These are phyloP conservation scores for Seriola rivoliana DNA, from an alignment of 2,113 vertebrate species.

Conservation along the genomic window DNA sequence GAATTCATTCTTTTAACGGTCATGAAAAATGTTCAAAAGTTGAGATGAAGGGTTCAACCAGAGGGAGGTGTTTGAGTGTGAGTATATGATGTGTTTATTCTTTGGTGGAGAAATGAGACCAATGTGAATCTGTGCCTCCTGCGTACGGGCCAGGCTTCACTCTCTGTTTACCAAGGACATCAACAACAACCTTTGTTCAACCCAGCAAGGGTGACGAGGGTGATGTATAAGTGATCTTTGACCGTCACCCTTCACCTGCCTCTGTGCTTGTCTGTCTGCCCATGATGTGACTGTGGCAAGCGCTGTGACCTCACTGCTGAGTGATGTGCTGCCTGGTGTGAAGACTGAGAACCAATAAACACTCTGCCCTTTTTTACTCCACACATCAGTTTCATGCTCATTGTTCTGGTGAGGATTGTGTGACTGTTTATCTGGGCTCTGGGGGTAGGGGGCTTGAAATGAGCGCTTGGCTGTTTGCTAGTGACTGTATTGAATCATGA, in stretches of 20 bases:
- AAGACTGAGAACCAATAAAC: constrained; percentile 83
- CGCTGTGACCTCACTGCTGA: constrained; percentile 90
- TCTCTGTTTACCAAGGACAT: constrained; percentile 66
- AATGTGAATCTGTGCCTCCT: constrained; percentile 49
- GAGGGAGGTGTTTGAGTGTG: constrained; percentile 22
- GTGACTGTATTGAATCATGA: not conserved
- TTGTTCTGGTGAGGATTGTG: constrained; percentile 38
- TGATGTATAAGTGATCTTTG: constrained; percentile 42
- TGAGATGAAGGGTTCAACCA: constrained; percentile 38
- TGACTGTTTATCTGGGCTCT: constrained; percentile 9
- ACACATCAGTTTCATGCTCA: constrained; percentile 42
- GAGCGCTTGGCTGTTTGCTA: constrained; percentile 54
- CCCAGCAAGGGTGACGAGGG: constrained; percentile 27
- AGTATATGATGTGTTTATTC: constrained; percentile 25
- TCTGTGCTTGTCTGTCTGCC: constrained; percentile 51
- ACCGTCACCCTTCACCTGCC: constrained; percentile 47
- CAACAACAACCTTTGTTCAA: constrained; percentile 20
- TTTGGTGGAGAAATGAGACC: constrained; percentile 32
- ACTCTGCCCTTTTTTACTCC: constrained; percentile 83
- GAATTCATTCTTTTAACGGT: constrained; percentile 45
- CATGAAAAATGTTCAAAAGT: constrained; percentile 33
- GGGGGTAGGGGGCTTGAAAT: not conserved
- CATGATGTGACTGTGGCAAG: constrained; percentile 69
- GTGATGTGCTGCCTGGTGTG: constrained; percentile 88
- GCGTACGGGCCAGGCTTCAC: constrained; percentile 34